A percentile compares a stretch with the other conserved stretches of the same genome.
Conservation (phyloP, 1,140 invertebrate genomes). For the Octopus bimaculoides region DNA sequence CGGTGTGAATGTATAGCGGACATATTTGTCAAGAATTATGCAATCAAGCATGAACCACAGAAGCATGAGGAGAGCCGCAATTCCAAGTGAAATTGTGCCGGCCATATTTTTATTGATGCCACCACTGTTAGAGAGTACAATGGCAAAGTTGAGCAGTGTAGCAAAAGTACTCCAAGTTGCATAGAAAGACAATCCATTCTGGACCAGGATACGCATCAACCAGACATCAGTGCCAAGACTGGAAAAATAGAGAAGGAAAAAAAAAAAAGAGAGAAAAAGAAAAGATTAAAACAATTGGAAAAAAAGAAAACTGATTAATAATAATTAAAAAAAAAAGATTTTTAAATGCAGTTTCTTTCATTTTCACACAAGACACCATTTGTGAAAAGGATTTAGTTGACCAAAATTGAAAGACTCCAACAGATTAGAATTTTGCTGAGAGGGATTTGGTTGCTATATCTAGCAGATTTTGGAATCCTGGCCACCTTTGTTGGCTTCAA, state of each 20-base stretch:
- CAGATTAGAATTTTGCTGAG: not conserved
- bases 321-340: not conserved
- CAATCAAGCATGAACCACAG: constrained; percentile 41
- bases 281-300: not conserved
- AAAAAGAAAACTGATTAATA: not conserved
- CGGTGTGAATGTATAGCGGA: constrained; percentile 43
- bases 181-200: constrained; percentile 51
- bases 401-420: not conserved
- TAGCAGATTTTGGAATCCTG: too few relatives aligned
- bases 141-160: constrained; percentile 43
- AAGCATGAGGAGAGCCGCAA: constrained; percentile 27
- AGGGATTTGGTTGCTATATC: too few relatives aligned
- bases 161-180: constrained; percentile 50
- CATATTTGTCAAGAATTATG: constrained; percentile 42
- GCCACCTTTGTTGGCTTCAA: too few relatives aligned
- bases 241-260: not conserved
- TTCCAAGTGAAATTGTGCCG: constrained; percentile 20
- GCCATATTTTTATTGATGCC: constrained; percentile 12
- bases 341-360: not conserved
- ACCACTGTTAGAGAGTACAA: constrained; percentile 25
- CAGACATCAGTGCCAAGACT: constrained; percentile 29
- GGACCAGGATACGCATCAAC: constrained; percentile 46
- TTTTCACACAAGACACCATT: not conserved
- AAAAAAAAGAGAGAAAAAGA: not conserved
- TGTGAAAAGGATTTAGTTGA: not conserved